These are phyloP conservation scores for Spinus olivaceus DNA, from an alignment of 2,797 vertebrate species.

Conservation along the genomic window DNA sequence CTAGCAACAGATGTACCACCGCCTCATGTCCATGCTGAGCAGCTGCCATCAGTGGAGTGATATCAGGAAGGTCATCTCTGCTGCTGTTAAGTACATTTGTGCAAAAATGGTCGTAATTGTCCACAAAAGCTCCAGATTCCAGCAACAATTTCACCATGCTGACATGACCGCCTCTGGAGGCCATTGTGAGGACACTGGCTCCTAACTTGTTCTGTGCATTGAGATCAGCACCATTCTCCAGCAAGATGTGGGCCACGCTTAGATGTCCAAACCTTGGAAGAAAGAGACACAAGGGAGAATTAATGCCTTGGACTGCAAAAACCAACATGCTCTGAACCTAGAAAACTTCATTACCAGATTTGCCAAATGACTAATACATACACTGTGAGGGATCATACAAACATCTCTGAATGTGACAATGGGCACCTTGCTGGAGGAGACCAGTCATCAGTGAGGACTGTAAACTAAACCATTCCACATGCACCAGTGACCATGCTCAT, in stretches of 20 bases:
- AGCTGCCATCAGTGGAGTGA: slow-evolving; percentile 89
- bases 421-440: background rate
- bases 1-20: slow-evolving; percentile 82
- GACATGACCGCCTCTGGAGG: slow-evolving; percentile 87
- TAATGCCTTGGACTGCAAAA: background rate
- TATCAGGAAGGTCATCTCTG: slow-evolving; percentile 81
- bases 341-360: background rate
- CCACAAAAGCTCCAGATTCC: slow-evolving; percentile 87
- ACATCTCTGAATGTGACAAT: background rate
- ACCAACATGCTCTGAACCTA: fast-evolving
- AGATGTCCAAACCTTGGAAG: slow-evolving; percentile 87
- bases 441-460: background rate
- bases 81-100: slow-evolving; percentile 71
- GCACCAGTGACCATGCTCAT: background rate
- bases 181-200: slow-evolving; percentile 90
- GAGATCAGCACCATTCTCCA: slow-evolving; percentile 93
- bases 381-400: fast-evolving
- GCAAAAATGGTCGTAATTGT: slow-evolving; percentile 83
- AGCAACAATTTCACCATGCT: slow-evolving; percentile 88
- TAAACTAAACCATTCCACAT: background rate
- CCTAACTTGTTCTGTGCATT: slow-evolving; percentile 92
- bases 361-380: background rate
- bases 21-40: slow-evolving; percentile 89
- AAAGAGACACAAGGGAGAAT: background rate
- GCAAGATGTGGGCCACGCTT: slow-evolving; percentile 86